Conservation (phyloP, 2,888 invertebrate species). For the Ophioninae sp. region DNA sequence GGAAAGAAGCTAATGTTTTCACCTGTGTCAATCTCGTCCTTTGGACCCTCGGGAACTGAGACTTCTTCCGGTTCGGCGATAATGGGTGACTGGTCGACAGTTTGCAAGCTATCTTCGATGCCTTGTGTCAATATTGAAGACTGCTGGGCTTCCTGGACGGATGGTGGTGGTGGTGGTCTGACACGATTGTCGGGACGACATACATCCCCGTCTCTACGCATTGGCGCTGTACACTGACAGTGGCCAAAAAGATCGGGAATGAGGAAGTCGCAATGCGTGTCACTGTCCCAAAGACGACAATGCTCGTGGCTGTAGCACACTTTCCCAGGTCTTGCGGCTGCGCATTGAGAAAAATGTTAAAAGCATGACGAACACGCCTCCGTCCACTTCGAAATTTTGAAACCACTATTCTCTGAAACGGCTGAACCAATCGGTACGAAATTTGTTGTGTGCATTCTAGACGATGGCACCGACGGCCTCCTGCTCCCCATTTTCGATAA, state of each 20-base stretch:
- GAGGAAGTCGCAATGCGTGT: conserved; percentile 93
- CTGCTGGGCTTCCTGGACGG: not conserved
- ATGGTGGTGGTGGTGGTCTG: conserved; percentile 71
- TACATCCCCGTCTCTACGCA: conserved; percentile 78
- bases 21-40: conserved; percentile 51
- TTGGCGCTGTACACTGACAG: conserved; percentile 86
- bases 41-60: conserved; percentile 13
- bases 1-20: conserved; percentile 7
- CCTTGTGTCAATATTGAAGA: conserved; percentile 19
- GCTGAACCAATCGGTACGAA: no score
- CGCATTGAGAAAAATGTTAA: not conserved
- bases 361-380: no score
- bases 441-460: no score
- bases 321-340: conserved; percentile 92
- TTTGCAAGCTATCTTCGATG: conserved; percentile 40
- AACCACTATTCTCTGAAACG: no score
- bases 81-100: conserved; percentile 17
- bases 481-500: no score
- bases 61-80: conserved; percentile 20
- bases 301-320: conserved; percentile 95
- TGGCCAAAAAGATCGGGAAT: conserved; percentile 94
- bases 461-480: no score
- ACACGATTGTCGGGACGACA: conserved; percentile 82
- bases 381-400: no score
- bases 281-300: conserved; percentile 91